Base-by-base conservation (phyloP, 2,888 invertebrate genomes). In the Agriopis leucophaearia region DNA sequence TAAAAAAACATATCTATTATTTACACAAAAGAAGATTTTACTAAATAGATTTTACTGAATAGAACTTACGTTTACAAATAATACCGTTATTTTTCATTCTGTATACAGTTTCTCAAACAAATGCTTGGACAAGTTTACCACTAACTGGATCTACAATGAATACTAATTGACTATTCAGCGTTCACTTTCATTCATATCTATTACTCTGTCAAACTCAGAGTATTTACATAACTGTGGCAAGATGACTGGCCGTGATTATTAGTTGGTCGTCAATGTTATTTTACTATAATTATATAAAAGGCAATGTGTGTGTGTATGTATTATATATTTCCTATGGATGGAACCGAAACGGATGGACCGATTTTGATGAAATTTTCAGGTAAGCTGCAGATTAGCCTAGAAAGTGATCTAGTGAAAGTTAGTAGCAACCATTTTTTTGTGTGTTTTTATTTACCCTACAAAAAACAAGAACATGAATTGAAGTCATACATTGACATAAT, bases 151-250 rank as follows among this genome's bases (percentile, higher is more conserved):
- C 51, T 27, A 58, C 64, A 64, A 64, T 44, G 47, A 58, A 38
- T 27, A 47, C 64, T 64, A 45, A 52, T 58, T 52, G 27, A 8
- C 64, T 45, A 58, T 64, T 56, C 58, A 58, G 38, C 52, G 40
- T 59, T 54, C 7, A 48, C 40, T 66, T 62, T 67, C 61, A 66
- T 66, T 66, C 52, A 67, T 56, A 12, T 10, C 36, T 59, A 59
- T 38, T 47, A 48, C 36, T 10, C 8, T 61, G 59, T 47, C 48
- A 42, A 52, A 52, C 27, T 55, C 6, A 44, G 8, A 12, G 10
- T 10, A 52, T 58, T 64, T 54, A 47, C 42, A 54, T 67, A 50
- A 59, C 55, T 42, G 42, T 38, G n/a, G 16, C 10, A 13, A 12
- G 2, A 50, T 48, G 8, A 27, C 18, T 13, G 12, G 35, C 10